Base-by-base conservation (phyloP, 1,140 invertebrate species). In the Drosophila kepulauana region DNA sequence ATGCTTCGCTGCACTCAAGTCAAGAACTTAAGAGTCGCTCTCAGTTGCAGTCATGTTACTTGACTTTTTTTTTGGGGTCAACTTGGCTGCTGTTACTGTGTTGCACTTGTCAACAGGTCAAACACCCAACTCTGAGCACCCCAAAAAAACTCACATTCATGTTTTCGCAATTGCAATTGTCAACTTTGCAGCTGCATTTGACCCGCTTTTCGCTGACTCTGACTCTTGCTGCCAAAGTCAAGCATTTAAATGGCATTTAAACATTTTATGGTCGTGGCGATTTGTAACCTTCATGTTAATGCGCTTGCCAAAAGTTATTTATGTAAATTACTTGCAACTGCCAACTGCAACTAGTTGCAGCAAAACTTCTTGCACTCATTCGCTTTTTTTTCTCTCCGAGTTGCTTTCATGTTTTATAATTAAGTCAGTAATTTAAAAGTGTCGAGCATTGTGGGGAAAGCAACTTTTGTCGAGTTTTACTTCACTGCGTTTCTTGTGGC, bases 401-500 rank as follows among this genome's bases (percentile, higher is more conserved):
- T 41, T 51, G 72, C 82, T 80, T 87, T 88, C 84, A 84, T 87
- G 84, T 78, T 87, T 87, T 87, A 88, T 87, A 87, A 87, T 87
- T 87, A 87, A 87, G 84, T 87, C 78, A 70, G 84, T 88, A 87
- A 88, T 88, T 87, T 87, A 88, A 87, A 81, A 88, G 84, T 88
- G 82, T 87, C 82, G 76, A 78, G 73, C 65, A 38, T 64, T 25
- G 57, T 48, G 52, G 48, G 41, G 30, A 56, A 57, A 33, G 79
- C 84, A 88, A 87, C 81, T 87, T 86, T 85, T 77, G 45, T n/a
- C 65, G 69, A 82, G 69, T 77, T 80, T 70, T 58, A 73, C 82
- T 88, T 82, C 51, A 82, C 65, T 86, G 79, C 79, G 79, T 79
- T 79, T 88, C 82, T 88, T 88, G 84, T 88, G 84, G 85, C 85